Evolutionary conservation across 2,888 invertebrate species (phyloP).

Genomic region (Geotrupes spiniger): DNA sequence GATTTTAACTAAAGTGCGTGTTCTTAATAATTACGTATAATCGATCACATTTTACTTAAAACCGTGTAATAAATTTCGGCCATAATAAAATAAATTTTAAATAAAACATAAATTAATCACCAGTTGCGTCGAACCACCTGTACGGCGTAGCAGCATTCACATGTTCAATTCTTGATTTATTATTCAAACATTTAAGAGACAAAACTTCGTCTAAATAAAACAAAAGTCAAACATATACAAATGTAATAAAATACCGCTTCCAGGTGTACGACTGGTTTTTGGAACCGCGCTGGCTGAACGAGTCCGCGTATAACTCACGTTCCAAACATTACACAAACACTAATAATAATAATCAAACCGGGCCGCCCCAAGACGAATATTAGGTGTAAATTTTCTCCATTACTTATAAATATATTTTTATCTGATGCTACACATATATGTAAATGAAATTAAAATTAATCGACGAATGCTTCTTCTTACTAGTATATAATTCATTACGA

Average conservation of each 20-base stretch:
- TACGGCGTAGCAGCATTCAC: slow-evolving; percentile 1
- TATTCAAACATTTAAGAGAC: slow-evolving; percentile 1
- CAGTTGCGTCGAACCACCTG: too few species aligned
- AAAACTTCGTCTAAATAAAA: slow-evolving; percentile 6
- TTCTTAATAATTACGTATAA: too few species aligned
- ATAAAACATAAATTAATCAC: too few species aligned
- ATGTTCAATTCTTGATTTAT: slow-evolving; percentile 5
- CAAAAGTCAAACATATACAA: slow-evolving; percentile 7
- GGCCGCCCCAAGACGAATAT: slow-evolving; percentile 10
- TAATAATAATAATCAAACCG: slow-evolving; percentile 20
- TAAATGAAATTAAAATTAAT: background rate
- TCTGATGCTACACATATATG: slow-evolving; percentile 7
- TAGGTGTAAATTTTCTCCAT: slow-evolving; percentile 26
- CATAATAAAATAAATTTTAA: too few species aligned
- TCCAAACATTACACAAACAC: slow-evolving; percentile 14
- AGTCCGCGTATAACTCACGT: slow-evolving; percentile 15
- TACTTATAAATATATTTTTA: slow-evolving; percentile 20
- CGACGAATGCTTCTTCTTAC: too few species aligned
- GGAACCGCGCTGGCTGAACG: slow-evolving; percentile 19
- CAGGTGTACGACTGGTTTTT: slow-evolving; percentile 15
- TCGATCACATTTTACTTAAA: too few species aligned
- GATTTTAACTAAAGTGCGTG: too few species aligned
- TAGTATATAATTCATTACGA: too few species aligned
- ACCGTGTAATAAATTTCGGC: too few species aligned
- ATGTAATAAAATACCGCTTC: slow-evolving; percentile 7